Evolutionary conservation across 2,113 vertebrate species (phyloP), one percentile per base, ranked within the genome.

Genomic region (Vidua chalybeata): DNA sequence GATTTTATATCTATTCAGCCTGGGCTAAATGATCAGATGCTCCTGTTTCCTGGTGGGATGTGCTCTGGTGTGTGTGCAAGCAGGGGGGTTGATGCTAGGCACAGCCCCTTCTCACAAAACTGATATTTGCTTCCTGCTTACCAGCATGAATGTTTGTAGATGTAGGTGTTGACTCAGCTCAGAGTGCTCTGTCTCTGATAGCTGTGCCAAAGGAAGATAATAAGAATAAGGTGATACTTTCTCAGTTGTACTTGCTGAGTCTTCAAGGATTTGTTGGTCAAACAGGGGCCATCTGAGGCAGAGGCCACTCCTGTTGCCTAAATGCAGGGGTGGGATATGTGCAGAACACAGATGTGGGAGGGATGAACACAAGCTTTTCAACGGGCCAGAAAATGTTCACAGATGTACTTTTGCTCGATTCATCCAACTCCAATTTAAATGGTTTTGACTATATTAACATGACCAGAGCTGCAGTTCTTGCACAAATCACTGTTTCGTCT

Each of bases 401-500:
- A 95, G 87, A 95, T 96, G 93, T 91, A 77, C 69, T 83, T 94
- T 69, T 74, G 33, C 61, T 87, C 5, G 4, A 49, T 84, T 77
- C 35, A 81, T 90, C 85, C 90, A 95, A 83, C n/a, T 93, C 54
- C 27, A 84, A 72, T 78, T 84, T 86, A 93, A 91, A 94, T 89
- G 64, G 61, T 96, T 97, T 95, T 95, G 92, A 88, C 90, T 96
- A 19, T 58, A 75, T 48, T 72, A 87, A 72, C 49, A 64, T 58
- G 77, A 87, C 10, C 37, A 72, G 77, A 21, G 35, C 62, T 94
- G 69, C 54, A 88, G 61, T 39, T 91, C 51, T 95, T 55, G n/a
- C 58, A 84, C 37, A 87, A 56, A 71, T 75, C 64, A 55, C 23
- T 87, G 77, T 95, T 96, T 90, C 0, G 83, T 89, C 92, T 89